Evolutionary conservation across 2,888 invertebrate species (phyloP), one percentile per base, ranked within the genome.

Genomic region (Trichogramma evanescens): DNA sequence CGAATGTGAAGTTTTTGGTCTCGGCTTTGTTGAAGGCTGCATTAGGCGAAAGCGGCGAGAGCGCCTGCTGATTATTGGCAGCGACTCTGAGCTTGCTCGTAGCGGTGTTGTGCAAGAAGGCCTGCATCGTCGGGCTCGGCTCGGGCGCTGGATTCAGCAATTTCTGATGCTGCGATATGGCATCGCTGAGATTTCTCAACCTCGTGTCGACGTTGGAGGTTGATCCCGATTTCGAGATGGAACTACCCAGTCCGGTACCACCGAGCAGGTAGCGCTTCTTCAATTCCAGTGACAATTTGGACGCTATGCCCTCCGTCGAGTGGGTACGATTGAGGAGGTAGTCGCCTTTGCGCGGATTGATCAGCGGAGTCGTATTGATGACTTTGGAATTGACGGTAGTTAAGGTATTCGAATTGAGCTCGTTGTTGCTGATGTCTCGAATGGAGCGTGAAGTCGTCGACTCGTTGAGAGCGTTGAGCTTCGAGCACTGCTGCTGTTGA

Each of bases 131-230:
- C 0, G 86, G 83, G 71, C 85, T 86, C 9, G 86, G 84, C 54
- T 84, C 84, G 0, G 86, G 82, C 0, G 91, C 89, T 0, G 91
- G 91, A 75, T 91, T 89, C 48, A 93, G 76, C 66, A 93, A 79
- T 72, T 93, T 93, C 71, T 94, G 94, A 72, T 92, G 90, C 73
- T 93, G 93, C 0, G 91, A 89, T 63, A 94, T 94, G 68, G 88
- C 89, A 44, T 89, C 89, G 66, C 91, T 86, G 72, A 94, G 88
- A 63, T 88, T 89, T 78, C 90, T 88, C 61, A 94, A 84, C 75
- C 89, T 90, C 5, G 89, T 90, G 74, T 93, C 93, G 46, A 93
- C 82, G 63, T 89, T 89, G 0, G 92, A 89, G 5, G 91, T 88
- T 58, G 91, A 91, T 57, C 89, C 91, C 0, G 91, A 91, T 72